Conservation (phyloP, 1,140 invertebrate species). For the Tetramorium parvispinum region DNA sequence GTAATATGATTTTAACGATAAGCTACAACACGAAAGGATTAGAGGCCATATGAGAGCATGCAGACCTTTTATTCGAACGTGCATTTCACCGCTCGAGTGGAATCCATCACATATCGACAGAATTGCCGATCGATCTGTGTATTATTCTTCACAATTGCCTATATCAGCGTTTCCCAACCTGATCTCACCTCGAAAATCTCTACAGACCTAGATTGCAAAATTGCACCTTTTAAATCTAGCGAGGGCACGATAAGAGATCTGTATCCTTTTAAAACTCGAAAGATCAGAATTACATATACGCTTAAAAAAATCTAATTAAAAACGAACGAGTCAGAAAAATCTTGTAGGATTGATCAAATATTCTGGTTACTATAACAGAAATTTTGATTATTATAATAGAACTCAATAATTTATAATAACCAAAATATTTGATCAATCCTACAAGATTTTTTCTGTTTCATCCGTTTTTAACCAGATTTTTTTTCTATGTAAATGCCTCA, state of each 20-base stretch:
- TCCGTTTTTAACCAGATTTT: too few species aligned
- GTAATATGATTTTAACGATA: constrained; percentile 38
- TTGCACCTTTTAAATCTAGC: neutral
- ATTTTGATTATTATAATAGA: too few species aligned
- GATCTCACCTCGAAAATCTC: neutral
- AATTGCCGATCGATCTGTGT: neutral
- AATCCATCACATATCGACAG: constrained; percentile 20
- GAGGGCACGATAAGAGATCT: neutral
- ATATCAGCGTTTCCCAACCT: neutral
- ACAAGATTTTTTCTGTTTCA: too few species aligned
- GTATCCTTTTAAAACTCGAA: neutral
- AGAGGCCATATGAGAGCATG: neutral
- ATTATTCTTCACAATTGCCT: constrained; percentile 19
- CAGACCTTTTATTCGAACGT: constrained; percentile 9
- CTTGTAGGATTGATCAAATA: too few species aligned
- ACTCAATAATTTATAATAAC: too few species aligned
- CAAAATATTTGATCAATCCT: too few species aligned
- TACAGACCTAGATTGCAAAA: neutral
- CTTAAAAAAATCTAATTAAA: too few species aligned
- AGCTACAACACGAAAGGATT: constrained; percentile 21
- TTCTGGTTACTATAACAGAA: too few species aligned
- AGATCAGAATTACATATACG: too few species aligned
- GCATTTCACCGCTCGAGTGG: constrained; percentile 11
- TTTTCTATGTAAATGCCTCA: too few species aligned
- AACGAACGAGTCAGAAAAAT: too few species aligned